Conservation (phyloP, 2,797 vertebrate genomes). For the Eurystomus glaucurus region DNA sequence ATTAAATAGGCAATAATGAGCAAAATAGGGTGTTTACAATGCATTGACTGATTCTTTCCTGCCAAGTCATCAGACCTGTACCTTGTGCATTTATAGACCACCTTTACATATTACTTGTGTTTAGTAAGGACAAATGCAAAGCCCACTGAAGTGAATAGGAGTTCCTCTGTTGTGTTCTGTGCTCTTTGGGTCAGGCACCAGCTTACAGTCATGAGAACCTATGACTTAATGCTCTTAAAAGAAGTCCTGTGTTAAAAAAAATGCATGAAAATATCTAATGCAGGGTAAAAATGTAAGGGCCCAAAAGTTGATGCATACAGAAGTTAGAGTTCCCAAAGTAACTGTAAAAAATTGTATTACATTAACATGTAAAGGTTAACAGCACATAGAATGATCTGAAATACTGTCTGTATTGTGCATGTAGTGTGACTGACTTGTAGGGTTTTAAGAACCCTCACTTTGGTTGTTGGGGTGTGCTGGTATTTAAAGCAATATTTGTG, state of each 20-base stretch:
- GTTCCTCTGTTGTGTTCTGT: not conserved
- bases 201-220: fast-evolving
- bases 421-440: not conserved
- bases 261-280: not conserved
- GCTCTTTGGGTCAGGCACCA: not conserved
- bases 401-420: not conserved
- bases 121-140: not conserved
- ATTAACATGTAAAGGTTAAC: not conserved
- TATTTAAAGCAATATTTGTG: not conserved
- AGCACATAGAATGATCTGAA: not conserved
- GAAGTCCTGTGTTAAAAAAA: not conserved
- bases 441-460: not conserved
- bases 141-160: not conserved
- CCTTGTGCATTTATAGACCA: not conserved
- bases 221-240: not conserved
- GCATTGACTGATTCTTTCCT: not conserved
- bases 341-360: not conserved
- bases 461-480: not conserved
- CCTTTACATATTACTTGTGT: not conserved
- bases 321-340: not conserved
- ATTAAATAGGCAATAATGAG: not conserved
- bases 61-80: not conserved
- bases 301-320: not conserved
- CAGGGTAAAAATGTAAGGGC: not conserved
- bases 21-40: not conserved